These are phyloP conservation scores for Corapipo altera DNA, from an alignment of 2,113 vertebrate species.

Conservation along the genomic window DNA sequence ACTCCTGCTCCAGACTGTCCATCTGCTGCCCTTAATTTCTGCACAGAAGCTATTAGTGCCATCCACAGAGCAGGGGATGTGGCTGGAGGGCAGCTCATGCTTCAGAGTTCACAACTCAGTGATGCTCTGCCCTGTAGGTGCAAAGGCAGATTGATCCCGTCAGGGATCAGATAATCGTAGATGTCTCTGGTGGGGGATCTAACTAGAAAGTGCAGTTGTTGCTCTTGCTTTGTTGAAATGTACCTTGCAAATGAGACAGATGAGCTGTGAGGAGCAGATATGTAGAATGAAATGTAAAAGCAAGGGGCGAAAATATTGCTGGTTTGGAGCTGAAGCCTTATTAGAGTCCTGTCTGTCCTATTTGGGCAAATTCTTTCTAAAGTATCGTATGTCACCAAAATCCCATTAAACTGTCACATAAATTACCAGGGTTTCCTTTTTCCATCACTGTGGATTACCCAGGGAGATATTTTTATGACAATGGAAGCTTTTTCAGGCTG, in stretches of 20 bases:
- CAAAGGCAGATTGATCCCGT: constrained; percentile 11
- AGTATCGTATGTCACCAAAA: constrained; percentile 70
- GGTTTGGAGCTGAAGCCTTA: constrained; percentile 46
- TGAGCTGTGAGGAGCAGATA: neutral
- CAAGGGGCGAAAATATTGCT: constrained; percentile 11
- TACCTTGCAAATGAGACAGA: neutral
- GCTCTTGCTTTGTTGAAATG: neutral
- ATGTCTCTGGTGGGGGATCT: neutral
- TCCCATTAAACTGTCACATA: constrained; percentile 76
- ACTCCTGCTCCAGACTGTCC: neutral
- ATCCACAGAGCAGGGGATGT: neutral
- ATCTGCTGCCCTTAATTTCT: neutral
- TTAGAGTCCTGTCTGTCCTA: constrained; percentile 68
- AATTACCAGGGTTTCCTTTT: constrained; percentile 74
- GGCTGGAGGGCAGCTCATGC: neutral
- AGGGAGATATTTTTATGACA: constrained; percentile 69
- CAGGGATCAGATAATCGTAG: neutral
- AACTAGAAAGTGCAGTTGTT: neutral
- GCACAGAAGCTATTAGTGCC: neutral
- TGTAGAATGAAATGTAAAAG: neutral
- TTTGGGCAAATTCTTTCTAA: constrained; percentile 68
- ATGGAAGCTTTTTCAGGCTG: constrained; percentile 49
- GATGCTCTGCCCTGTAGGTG: neutral
- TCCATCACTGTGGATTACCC: constrained; percentile 67
- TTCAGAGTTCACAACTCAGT: neutral